Evolutionary conservation across 2,888 invertebrate species (phyloP).

Genomic region (Eristalis tenax): DNA sequence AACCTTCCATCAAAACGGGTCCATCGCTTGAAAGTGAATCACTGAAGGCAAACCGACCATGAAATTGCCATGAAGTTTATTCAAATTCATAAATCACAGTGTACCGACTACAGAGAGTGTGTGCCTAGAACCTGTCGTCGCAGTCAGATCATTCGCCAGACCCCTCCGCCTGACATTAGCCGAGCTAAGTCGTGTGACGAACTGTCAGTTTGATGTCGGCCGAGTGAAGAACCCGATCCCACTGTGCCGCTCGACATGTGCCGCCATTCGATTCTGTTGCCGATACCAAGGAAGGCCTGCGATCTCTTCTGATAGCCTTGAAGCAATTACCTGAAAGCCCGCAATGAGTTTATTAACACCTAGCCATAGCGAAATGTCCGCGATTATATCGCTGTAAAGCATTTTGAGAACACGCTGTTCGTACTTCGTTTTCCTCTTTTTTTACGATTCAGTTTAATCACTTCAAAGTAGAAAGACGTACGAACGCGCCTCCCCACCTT

Average conservation of each 20-base stretch:
- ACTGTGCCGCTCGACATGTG: slow-evolving; percentile 10
- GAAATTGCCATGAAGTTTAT: slow-evolving; percentile 33
- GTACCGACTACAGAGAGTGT: neutral
- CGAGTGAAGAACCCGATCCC: neutral
- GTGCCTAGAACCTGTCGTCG: neutral
- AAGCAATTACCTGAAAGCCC: slow-evolving; percentile 56
- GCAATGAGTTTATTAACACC: slow-evolving; percentile 62
- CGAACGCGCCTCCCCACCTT: neutral
- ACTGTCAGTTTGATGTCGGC: neutral
- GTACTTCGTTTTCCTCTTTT: no score
- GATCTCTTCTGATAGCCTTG: slow-evolving; percentile 53
- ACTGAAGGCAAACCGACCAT: slow-evolving; percentile 29
- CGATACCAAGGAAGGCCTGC: slow-evolving; percentile 16
- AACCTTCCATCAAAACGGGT: neutral
- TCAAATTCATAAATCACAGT: slow-evolving; percentile 26
- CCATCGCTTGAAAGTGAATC: slow-evolving; percentile 28
- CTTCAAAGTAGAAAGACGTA: neutral
- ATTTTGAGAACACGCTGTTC: neutral
- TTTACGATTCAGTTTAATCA: neutral
- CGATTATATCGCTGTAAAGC: neutral
- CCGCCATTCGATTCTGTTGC: slow-evolving; percentile 19
- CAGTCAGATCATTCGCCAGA: neutral
- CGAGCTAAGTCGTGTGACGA: slow-evolving; percentile 40
- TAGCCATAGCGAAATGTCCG: slow-evolving; percentile 27
- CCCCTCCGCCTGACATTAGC: slow-evolving; percentile 13